Evolutionary conservation across 2,797 vertebrate genomes (phyloP).

Genomic region (Numenius phaeopus): DNA sequence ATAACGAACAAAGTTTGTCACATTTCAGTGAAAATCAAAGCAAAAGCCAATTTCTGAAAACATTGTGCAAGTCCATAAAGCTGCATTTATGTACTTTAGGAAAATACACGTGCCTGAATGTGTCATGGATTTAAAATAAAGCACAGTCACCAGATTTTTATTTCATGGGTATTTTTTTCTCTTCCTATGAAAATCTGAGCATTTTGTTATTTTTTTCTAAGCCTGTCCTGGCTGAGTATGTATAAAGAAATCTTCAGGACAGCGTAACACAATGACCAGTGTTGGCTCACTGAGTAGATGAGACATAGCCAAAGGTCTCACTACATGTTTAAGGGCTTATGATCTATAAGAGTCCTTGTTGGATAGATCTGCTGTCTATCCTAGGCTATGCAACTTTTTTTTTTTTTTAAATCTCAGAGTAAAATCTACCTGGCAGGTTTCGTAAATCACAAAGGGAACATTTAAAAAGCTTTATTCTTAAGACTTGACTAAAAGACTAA

Average conservation of each 20-base stretch:
- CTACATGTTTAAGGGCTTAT: neutral
- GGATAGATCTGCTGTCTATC: neutral
- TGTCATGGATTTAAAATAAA: neutral
- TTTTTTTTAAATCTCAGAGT: neutral
- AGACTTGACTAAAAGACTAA: neutral
- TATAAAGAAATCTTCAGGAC: neutral
- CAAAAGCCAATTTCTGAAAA: slow-evolving; percentile 13
- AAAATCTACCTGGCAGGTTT: neutral
- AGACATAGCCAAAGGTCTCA: neutral
- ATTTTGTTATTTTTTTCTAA: neutral
- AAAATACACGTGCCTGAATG: neutral
- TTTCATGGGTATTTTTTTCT: neutral
- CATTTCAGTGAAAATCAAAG: slow-evolving; percentile 44
- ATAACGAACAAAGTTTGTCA: neutral
- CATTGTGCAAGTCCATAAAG: neutral
- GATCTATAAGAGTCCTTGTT: neutral
- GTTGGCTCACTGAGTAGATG: neutral
- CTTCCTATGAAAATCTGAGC: neutral
- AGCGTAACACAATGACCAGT: fast-evolving
- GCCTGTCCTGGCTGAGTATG: neutral
- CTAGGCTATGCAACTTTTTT: too few species aligned
- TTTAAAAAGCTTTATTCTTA: neutral
- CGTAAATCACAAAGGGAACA: neutral
- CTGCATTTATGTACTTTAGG: neutral
- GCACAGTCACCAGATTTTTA: neutral